These are phyloP conservation scores for Hybognathus amarus DNA, from an alignment of 2,797 vertebrate species.

Conservation along the genomic window DNA sequence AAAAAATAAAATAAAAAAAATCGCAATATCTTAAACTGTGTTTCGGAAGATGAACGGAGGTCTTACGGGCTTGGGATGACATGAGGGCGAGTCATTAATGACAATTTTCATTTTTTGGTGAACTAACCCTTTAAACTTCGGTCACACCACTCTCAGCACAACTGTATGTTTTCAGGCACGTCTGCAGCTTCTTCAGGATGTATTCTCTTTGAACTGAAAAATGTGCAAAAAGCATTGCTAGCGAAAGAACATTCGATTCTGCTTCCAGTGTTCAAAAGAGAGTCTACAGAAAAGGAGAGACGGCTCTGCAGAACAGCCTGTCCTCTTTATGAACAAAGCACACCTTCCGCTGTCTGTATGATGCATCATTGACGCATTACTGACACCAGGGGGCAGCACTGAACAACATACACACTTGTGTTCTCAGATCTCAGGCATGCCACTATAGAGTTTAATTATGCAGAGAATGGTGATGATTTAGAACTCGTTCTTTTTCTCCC, in stretches of 20 bases:
- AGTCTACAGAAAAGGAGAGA: conserved; percentile 25
- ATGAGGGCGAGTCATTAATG: no score
- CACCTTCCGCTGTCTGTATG: conserved; percentile 9
- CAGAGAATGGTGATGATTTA: conserved; percentile 9
- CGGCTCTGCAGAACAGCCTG: conserved; percentile 46
- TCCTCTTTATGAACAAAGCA: conserved; percentile 37
- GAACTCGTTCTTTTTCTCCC: conserved; percentile 11
- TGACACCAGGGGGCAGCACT: conserved; percentile 53
- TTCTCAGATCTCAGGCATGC: background rate
- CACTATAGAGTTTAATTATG: conserved; percentile 28
- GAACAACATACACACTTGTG: conserved; percentile 44
- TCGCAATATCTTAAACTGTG: no score
- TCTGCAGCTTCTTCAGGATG: background rate
- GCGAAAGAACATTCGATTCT: conserved; percentile 32
- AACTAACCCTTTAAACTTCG: background rate
- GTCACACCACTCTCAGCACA: background rate
- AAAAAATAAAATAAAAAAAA: no score
- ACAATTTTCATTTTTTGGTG: no score
- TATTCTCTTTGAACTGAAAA: conserved; percentile 43
- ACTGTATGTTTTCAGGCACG: background rate
- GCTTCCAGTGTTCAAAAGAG: conserved; percentile 35
- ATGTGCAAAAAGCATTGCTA: conserved; percentile 18
- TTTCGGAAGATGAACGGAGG: no score
- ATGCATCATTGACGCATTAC: conserved; percentile 14
- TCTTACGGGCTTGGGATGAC: no score